These are phyloP conservation scores for Macquaria ambigua DNA, from an alignment of 2,113 vertebrate genomes.

Conservation along the genomic window DNA sequence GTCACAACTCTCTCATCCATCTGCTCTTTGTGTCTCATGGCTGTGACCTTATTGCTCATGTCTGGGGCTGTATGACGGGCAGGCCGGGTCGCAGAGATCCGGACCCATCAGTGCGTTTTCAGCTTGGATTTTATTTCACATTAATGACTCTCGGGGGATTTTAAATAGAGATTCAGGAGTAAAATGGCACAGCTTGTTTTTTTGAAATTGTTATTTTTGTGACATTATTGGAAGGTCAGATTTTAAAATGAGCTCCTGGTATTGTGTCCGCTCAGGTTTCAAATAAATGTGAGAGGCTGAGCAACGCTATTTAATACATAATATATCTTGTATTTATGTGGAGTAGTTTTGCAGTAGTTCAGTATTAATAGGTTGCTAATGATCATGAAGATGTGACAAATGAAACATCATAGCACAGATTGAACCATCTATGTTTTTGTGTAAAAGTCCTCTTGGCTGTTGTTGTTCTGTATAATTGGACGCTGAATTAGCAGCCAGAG, in stretches of 20 bases:
- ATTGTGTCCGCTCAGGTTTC: background rate
- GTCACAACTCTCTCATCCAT: conserved; percentile 40
- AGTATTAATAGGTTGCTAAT: conserved; percentile 5
- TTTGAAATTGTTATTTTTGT: background rate
- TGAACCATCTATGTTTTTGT: background rate
- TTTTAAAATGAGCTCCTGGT: background rate
- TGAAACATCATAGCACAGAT: background rate
- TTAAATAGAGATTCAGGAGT: background rate
- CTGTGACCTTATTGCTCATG: conserved; percentile 54
- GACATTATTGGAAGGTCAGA: conserved; percentile 17
- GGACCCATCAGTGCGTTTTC: background rate
- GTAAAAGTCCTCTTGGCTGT: background rate
- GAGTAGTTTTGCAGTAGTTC: background rate
- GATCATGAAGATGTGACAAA: background rate
- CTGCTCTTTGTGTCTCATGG: conserved; percentile 51
- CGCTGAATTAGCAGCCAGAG: background rate
- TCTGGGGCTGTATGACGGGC: conserved; percentile 1
- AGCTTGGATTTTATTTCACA: background rate
- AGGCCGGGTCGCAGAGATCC: background rate
- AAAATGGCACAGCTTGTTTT: background rate
- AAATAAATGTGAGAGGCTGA: background rate
- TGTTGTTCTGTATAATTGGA: conserved; percentile 2
- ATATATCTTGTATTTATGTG: background rate
- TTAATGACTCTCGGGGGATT: background rate
- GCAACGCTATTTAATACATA: background rate